Evolutionary conservation across 2,888 invertebrate genomes (phyloP).

Genomic region (Priocnemis perturbator): DNA sequence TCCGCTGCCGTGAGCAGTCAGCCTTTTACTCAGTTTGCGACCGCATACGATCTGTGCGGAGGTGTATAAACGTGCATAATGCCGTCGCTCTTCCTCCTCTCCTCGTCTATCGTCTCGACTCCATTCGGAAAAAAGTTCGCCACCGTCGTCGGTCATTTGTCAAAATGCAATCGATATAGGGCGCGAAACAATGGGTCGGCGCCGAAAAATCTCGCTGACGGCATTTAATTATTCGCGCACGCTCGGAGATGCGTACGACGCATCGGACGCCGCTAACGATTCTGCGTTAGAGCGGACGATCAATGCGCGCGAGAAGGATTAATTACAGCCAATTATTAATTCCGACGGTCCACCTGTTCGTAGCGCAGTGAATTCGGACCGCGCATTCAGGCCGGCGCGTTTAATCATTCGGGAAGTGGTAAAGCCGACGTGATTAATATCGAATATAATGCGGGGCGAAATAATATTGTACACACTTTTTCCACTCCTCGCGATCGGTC

Average conservation of each 20-base stretch:
- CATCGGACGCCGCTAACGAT: conserved; percentile 7
- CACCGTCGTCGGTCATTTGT: background rate
- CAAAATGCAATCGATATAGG: background rate
- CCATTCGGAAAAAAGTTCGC: background rate
- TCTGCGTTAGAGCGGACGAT: conserved; percentile 40
- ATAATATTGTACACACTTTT: background rate
- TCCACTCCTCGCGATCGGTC: background rate
- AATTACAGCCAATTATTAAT: conserved; percentile 46
- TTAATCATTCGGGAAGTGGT: conserved; percentile 1
- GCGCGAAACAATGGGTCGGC: background rate
- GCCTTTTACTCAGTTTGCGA: conserved; percentile 51
- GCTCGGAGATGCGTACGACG: background rate
- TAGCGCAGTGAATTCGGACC: conserved; percentile 1
- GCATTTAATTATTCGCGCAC: background rate
- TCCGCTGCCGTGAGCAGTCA: conserved; percentile 39
- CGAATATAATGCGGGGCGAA: background rate
- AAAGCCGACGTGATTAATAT: conserved; percentile 5
- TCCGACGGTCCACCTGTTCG: background rate
- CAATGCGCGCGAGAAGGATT: conserved; percentile 40
- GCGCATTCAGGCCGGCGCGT: background rate
- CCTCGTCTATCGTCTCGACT: background rate
- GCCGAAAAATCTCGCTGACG: background rate
- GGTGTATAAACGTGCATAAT: conserved; percentile 52
- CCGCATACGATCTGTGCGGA: conserved; percentile 48
- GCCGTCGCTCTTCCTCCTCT: conserved; percentile 40